These are phyloP conservation scores for Selenia dentaria DNA, from an alignment of 2,888 invertebrate species.

Conservation along the genomic window DNA sequence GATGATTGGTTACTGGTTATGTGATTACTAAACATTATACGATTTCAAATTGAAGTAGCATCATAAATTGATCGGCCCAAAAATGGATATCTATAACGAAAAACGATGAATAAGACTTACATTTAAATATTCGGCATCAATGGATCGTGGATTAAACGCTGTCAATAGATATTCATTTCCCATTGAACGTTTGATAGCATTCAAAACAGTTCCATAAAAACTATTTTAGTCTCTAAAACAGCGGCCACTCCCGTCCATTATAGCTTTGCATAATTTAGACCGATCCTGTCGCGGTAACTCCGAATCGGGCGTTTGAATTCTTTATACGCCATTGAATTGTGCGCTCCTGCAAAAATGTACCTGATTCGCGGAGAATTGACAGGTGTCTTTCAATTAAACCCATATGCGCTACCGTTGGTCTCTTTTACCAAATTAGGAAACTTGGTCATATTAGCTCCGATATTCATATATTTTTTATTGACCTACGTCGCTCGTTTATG, in stretches of 20 bases:
- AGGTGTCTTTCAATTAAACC: slow-evolving; percentile 70
- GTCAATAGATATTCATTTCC: slow-evolving; percentile 13
- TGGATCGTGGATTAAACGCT: slow-evolving; percentile 12
- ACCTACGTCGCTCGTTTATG: too few species aligned
- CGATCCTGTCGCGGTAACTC: slow-evolving; percentile 65
- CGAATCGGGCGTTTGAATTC: slow-evolving; percentile 69
- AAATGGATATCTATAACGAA: neutral
- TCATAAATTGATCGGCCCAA: neutral
- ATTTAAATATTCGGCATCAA: slow-evolving; percentile 10
- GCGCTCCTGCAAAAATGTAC: slow-evolving; percentile 54
- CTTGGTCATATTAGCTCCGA: neutral
- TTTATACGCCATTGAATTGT: slow-evolving; percentile 62
- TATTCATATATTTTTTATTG: too few species aligned
- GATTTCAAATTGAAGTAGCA: neutral
- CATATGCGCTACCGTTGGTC: slow-evolving; percentile 27
- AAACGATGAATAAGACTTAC: neutral
- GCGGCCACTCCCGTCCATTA: slow-evolving; percentile 66
- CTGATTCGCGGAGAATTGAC: slow-evolving; percentile 60
- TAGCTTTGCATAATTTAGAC: slow-evolving; percentile 77
- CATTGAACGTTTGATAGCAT: slow-evolving; percentile 11
- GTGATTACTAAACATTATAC: slow-evolving; percentile 8
- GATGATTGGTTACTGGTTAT: slow-evolving; percentile 12
- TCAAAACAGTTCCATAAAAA: slow-evolving; percentile 40
- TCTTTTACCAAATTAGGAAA: slow-evolving; percentile 10
- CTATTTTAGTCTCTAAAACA: slow-evolving; percentile 61